phyloP scores from a whole-genome alignment of 2,888 invertebrate species.

The Gandaritis pyraliata region DNA sequence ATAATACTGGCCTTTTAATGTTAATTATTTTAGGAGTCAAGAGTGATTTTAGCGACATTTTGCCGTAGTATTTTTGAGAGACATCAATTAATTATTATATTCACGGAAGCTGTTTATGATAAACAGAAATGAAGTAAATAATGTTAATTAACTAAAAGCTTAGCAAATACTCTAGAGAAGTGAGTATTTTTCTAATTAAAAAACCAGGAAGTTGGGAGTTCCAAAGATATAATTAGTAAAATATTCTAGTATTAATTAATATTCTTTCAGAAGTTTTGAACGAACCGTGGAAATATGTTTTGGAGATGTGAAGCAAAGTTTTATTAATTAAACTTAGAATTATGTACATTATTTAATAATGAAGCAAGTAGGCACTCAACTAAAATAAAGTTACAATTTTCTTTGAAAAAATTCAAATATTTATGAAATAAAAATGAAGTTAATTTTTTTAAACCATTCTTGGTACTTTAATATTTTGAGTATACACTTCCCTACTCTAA shows the following conservation, averaged over 20 bases:
- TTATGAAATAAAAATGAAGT: no score
- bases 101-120: not conserved
- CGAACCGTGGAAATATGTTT: no score
- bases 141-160: not conserved
- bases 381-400: not conserved
- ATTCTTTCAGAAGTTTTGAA: not conserved
- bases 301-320: not conserved
- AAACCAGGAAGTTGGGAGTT: not conserved
- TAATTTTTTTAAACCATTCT: no score
- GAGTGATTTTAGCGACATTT: no score
- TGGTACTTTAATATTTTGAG: no score
- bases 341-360: constrained; percentile 12
- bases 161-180: not conserved
- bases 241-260: constrained; percentile 11
- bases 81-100: not conserved
- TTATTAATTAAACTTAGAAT: constrained; percentile 1
- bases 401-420: not conserved
- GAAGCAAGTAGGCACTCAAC: not conserved
- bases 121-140: not conserved
- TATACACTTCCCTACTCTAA: no score
- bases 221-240: constrained; percentile 7
- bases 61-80: no score
- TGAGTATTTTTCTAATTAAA: constrained; percentile 1
- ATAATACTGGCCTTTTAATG: no score
- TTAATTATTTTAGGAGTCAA: no score